Conservation (phyloP, 2,888 invertebrate species). For the Himalopsyche kuldschensis region DNA sequence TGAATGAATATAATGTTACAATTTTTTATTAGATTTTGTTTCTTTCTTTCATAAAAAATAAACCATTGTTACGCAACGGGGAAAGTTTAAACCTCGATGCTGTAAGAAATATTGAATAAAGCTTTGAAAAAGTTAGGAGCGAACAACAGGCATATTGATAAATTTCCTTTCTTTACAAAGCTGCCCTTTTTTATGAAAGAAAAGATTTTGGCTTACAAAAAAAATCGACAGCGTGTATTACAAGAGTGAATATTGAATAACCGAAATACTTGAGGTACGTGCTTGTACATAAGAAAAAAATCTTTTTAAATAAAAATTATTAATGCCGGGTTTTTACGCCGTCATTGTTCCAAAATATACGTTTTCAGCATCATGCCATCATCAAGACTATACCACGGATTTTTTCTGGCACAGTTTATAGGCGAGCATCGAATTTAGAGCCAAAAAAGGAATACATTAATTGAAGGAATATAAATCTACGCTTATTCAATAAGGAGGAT, state of each 20-base stretch:
- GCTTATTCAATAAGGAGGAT: too few relatives aligned
- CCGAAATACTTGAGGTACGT: too few relatives aligned
- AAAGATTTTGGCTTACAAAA: background rate
- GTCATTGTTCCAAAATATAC: too few relatives aligned
- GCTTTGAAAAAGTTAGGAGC: background rate
- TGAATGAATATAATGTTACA: too few relatives aligned
- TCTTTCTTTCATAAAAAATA: background rate
- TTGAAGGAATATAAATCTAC: too few relatives aligned
- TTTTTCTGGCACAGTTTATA: too few relatives aligned
- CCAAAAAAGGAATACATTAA: too few relatives aligned
- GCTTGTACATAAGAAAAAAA: too few relatives aligned
- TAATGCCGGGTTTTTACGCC: background rate
- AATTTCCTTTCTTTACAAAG: background rate
- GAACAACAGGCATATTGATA: background rate
- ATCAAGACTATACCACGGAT: too few relatives aligned
- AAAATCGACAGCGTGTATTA: background rate
- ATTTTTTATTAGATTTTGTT: too few relatives aligned
- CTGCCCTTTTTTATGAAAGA: background rate
- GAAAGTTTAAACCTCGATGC: background rate
- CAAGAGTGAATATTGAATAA: background rate
- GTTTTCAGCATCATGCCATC: too few relatives aligned
- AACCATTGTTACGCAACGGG: background rate
- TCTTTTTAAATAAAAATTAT: background rate
- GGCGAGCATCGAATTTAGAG: too few relatives aligned
- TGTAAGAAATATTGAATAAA: background rate